phyloP scores from a whole-genome alignment of 1,140 invertebrate species.

The Pentalonia nigronervosa region DNA sequence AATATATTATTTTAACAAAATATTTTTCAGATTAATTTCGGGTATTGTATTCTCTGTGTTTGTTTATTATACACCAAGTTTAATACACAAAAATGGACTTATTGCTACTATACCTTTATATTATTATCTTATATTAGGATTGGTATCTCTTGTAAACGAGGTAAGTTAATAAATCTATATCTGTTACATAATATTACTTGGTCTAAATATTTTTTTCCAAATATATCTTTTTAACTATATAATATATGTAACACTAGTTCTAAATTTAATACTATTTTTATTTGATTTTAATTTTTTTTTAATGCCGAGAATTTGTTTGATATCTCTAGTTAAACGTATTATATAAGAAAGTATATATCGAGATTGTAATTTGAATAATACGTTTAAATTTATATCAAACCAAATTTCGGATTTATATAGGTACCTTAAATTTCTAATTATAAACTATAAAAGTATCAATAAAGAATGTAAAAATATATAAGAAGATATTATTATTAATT shows the following conservation, averaged over 20 bases:
- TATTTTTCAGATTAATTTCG: constrained; percentile 8
- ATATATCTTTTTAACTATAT: neutral
- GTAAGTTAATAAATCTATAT: neutral
- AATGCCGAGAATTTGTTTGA: too few species aligned
- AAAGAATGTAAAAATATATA: too few species aligned
- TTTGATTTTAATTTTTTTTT: too few species aligned
- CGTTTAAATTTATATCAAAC: too few species aligned
- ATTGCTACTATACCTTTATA: neutral
- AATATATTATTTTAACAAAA: neutral
- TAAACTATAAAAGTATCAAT: too few species aligned
- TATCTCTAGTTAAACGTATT: too few species aligned
- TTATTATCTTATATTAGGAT: neutral
- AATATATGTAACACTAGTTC: neutral
- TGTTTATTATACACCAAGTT: neutral
- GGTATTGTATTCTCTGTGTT: neutral
- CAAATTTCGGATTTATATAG: too few species aligned
- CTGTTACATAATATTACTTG: neutral
- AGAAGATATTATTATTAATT: too few species aligned
- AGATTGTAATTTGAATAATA: too few species aligned
- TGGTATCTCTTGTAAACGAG: neutral
- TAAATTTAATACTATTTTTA: too few species aligned
- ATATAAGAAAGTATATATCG: too few species aligned
- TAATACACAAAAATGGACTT: neutral
- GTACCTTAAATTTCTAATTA: too few species aligned
- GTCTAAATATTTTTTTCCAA: neutral